phyloP scores from a whole-genome alignment of 2,113 vertebrate genomes.

The Dermatemys mawii region DNA sequence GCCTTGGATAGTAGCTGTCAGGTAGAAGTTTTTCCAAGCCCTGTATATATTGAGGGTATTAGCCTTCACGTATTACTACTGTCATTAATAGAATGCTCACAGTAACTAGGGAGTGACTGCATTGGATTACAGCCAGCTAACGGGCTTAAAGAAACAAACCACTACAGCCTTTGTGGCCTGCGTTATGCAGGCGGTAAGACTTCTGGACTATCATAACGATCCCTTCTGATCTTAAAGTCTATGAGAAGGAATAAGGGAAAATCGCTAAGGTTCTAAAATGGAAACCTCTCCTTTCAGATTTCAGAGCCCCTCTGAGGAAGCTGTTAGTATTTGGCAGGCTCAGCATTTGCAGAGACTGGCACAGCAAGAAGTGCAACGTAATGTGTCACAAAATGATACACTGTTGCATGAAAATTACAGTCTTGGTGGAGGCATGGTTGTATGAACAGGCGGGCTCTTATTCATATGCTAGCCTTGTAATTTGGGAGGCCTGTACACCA shows the following conservation, averaged over 20 bases:
- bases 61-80: constrained; percentile 31
- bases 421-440: neutral
- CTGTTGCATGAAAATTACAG: neutral
- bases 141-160: constrained; percentile 51
- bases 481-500: neutral
- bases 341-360: constrained; percentile 9
- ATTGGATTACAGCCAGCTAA: constrained; percentile 59
- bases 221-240: too few relatives aligned
- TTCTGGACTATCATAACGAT: too few relatives aligned
- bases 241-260: neutral
- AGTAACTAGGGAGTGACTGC: constrained; percentile 24
- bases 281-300: neutral
- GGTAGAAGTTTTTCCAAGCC: constrained; percentile 10
- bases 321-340: neutral
- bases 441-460: constrained; percentile 9
- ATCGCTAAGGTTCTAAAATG: neutral
- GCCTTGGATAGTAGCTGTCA: neutral
- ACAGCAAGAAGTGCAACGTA: neutral
- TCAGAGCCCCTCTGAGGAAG: neutral
- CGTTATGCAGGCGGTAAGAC: too few relatives aligned
- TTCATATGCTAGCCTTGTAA: fast-evolving
- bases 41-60: constrained; percentile 16
- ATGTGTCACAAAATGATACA: neutral
- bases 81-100: constrained; percentile 64
- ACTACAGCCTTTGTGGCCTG: neutral